Percentiles rank a stretch among this genome's conserved stretches.
Evolutionary conservation across 2,113 vertebrate genomes (phyloP).

Genomic region (Buteo buteo): DNA sequence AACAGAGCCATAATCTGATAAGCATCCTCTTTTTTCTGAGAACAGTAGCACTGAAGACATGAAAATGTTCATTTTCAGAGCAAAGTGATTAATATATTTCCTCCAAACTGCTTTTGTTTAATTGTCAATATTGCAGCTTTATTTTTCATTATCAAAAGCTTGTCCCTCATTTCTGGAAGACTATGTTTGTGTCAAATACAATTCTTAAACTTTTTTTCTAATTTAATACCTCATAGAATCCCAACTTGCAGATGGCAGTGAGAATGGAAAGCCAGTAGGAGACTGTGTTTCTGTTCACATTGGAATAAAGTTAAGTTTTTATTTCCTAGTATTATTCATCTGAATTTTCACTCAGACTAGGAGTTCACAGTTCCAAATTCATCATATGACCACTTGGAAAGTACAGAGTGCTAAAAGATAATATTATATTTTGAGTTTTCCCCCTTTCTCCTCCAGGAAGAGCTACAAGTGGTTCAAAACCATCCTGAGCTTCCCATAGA

Average conservation of each 20-base stretch:
- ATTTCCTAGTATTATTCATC: background rate
- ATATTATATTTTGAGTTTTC: background rate
- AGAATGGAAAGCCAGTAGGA: background rate
- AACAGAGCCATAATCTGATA: background rate
- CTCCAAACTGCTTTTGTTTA: background rate
- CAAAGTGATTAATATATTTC: background rate
- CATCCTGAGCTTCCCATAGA: background rate
- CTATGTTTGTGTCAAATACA: background rate
- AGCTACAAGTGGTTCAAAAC: background rate
- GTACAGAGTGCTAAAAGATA: background rate
- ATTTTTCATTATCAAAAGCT: background rate
- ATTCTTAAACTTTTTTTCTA: background rate
- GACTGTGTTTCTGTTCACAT: background rate
- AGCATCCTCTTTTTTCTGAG: background rate
- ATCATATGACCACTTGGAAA: background rate
- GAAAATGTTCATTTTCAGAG: background rate
- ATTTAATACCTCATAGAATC: background rate
- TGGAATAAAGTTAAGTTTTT: background rate
- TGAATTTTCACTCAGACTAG: constrained; percentile 11
- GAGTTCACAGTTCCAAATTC: background rate
- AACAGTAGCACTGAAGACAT: background rate
- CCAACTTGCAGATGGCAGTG: background rate
- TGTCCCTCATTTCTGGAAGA: background rate
- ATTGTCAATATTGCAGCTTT: background rate
- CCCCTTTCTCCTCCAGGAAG: background rate